Evolutionary conservation across 1,140 invertebrate genomes (phyloP).

Genomic region (Ceratitis capitata): DNA sequence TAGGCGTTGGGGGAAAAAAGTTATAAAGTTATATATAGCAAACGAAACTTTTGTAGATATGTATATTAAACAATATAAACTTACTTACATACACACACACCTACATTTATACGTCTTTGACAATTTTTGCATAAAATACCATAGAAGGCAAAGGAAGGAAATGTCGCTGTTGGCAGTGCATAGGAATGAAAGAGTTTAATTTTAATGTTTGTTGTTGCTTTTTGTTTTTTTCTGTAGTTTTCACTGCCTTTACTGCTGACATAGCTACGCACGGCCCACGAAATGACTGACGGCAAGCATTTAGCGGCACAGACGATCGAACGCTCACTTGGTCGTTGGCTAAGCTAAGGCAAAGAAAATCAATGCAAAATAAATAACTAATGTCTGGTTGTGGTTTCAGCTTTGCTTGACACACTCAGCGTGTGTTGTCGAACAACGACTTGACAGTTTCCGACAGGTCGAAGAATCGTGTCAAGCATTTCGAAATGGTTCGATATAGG

Average conservation of each 20-base stretch:
- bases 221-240: background rate
- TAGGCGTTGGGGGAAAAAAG: background rate
- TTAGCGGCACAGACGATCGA: background rate
- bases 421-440: background rate
- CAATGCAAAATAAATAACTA: background rate
- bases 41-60: background rate
- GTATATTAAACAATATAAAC: too few relatives aligned
- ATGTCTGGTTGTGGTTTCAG: constrained; percentile 1
- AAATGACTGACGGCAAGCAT: background rate
- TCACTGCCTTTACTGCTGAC: background rate
- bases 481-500: too few relatives aligned
- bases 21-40: background rate
- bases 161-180: background rate
- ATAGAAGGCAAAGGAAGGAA: constrained; percentile 13
- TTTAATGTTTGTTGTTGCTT: background rate
- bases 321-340: too few relatives aligned
- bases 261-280: background rate
- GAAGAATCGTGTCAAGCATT: background rate
- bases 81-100: background rate
- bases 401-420: background rate
- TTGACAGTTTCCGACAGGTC: constrained; percentile 24
- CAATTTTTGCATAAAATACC: background rate
- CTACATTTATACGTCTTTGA: background rate
- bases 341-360: background rate
- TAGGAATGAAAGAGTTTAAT: background rate